Conservation (phyloP, 2,797 vertebrate genomes). For the Sebastiscus albofasciatus region DNA sequence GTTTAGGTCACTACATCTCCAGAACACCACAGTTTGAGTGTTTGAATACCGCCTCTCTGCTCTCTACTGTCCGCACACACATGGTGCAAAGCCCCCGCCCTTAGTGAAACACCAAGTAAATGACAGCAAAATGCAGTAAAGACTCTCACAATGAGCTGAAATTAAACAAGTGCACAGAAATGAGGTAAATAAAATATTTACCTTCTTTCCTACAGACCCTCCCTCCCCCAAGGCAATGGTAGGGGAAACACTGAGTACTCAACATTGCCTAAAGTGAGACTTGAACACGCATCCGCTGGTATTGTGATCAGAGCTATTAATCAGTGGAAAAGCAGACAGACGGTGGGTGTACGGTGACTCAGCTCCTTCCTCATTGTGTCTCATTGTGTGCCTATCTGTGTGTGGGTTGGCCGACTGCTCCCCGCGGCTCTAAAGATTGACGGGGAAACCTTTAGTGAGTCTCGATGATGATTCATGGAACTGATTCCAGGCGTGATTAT, state of each 20-base stretch:
- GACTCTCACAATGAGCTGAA: neutral
- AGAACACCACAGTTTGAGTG: neutral
- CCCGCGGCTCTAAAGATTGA: constrained; percentile 24
- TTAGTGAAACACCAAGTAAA: neutral
- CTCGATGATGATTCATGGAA: constrained; percentile 51
- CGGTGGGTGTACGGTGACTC: constrained; percentile 57
- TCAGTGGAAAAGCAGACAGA: constrained; percentile 57
- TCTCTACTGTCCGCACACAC: neutral
- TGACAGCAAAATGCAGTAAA: neutral
- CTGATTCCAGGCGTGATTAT: constrained; percentile 22
- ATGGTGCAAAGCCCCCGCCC: no score
- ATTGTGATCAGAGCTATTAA: constrained; percentile 44
- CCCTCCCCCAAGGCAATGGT: neutral
- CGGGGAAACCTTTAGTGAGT: constrained; percentile 29
- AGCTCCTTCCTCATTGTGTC: constrained; percentile 40
- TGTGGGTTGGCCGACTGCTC: constrained; percentile 35
- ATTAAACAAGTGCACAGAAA: neutral
- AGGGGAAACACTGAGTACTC: neutral
- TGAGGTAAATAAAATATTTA: neutral
- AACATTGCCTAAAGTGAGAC: neutral
- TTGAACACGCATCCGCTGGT: constrained; percentile 7
- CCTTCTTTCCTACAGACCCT: neutral
- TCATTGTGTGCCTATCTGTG: constrained; percentile 26
- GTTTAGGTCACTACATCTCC: no score
- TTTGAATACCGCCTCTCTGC: neutral